Conservation (phyloP, 2,113 vertebrate species). For the Aegithalos caudatus region DNA sequence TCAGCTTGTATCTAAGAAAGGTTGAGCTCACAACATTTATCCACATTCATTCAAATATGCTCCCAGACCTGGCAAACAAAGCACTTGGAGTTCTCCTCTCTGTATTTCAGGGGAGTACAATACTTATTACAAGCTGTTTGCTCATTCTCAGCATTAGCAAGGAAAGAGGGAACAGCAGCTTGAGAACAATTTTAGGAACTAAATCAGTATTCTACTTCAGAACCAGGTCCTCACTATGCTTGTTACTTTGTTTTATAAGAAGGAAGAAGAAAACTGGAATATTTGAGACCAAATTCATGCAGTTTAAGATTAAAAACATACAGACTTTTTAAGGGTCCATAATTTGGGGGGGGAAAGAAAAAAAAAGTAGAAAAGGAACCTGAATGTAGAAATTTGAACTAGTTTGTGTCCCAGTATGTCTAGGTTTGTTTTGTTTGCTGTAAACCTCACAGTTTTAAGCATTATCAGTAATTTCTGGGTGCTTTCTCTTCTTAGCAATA, state of each 20-base stretch:
- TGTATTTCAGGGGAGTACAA: neutral
- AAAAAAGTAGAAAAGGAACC: neutral
- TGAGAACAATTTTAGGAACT: neutral
- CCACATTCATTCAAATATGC: neutral
- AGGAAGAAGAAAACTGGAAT: neutral
- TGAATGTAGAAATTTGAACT: neutral
- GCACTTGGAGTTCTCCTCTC: neutral
- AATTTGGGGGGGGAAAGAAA: neutral
- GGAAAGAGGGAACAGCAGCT: neutral
- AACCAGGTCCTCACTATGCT: neutral
- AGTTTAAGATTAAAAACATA: neutral
- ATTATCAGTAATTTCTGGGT: neutral
- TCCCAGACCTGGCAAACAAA: neutral
- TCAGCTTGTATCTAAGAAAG: neutral
- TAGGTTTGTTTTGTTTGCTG: neutral
- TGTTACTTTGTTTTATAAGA: neutral
- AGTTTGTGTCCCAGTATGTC: neutral
- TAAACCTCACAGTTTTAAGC: neutral
- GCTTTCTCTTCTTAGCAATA: neutral
- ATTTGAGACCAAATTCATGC: neutral
- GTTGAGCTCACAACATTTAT: neutral
- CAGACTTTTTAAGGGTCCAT: neutral
- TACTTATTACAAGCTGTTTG: conserved; percentile 1
- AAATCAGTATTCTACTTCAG: neutral
- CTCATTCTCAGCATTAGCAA: neutral